These are phyloP conservation scores for Nothocercus julius DNA, from an alignment of 2,113 vertebrate species.

Conservation along the genomic window DNA sequence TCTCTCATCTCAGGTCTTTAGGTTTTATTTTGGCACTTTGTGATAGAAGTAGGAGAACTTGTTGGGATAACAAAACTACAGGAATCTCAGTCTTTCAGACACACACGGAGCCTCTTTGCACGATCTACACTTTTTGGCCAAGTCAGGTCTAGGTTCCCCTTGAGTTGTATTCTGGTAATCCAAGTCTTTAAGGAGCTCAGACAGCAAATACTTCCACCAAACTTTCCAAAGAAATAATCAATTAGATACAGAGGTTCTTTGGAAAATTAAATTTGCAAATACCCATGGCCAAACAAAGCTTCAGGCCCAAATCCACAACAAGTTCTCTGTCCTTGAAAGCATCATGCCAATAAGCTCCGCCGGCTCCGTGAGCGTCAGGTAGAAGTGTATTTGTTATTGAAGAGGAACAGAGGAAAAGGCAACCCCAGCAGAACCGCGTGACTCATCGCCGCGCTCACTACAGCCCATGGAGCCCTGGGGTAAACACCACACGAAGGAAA, in stretches of 20 bases:
- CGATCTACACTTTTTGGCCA: neutral
- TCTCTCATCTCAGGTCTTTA: too few species aligned
- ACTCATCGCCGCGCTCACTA: neutral
- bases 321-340: neutral
- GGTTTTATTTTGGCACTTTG: too few species aligned
- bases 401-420: neutral
- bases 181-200: neutral
- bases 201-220: neutral
- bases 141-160: neutral
- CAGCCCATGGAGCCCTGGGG: neutral
- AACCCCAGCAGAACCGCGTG: accelerated
- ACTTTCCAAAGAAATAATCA: accelerated
- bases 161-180: neutral
- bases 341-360: neutral
- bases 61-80: too few species aligned
- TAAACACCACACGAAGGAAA: neutral
- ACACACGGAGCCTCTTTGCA: neutral
- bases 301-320: neutral
- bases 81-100: neutral
- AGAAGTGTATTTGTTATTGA: neutral
- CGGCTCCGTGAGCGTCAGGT: neutral
- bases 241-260: neutral
- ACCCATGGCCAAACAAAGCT: neutral
- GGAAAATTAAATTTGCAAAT: neutral
- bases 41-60: too few species aligned